Base-by-base conservation (phyloP, 2,888 invertebrate genomes). In the Rhopalosiphum nymphaeae region DNA sequence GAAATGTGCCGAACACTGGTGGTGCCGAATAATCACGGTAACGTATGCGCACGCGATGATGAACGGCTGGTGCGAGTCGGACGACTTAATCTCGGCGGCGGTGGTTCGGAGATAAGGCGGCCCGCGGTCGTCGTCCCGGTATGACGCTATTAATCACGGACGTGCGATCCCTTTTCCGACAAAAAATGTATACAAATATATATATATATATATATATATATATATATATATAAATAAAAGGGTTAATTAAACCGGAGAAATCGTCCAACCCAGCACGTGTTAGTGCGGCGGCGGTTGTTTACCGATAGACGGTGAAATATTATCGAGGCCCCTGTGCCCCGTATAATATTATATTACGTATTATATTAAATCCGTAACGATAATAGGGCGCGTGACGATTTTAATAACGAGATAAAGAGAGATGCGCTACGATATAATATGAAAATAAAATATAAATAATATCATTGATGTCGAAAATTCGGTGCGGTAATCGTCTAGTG, bases 171-270 rank as follows among this genome's bases (percentile, higher is more conserved):
- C 26, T 56, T 85, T 29, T n/a, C 36, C 49, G 36, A 26, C 86
- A 44, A 86, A 86, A 86, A 86, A 86, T 46, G 4, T 85, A 44
- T 25, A 67, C 67, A 4, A 3, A 61, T 3, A 56, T 11, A 56
- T 25, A 56, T 56, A 56, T 29, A 16, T n/a, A 67, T n/a, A n/a
- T n/a, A n/a, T 11, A 56, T 25, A 56, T 56, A 56, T 29, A 16
- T n/a, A 67, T n/a, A n/a, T n/a, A n/a, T 67, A 36, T n/a, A n/a
- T n/a, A 11, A 0, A 85, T 53, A 25, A 56, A 85, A 85, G 91
- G 91, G 91, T 85, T 91, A 85, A 57, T 91, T 91, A 85, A 91
- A 85, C 85, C 42, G 85, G 36, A 84, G 89, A n/a, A 89, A 89
- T 16, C 89, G 42, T 36, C 16, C 36, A 85, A n/a, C 53, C 10